Percentiles rank a stretch among this genome's conserved stretches.
These are phyloP conservation scores for Cotesia typhae DNA, from an alignment of 1,140 invertebrate species.

Conservation along the genomic window DNA sequence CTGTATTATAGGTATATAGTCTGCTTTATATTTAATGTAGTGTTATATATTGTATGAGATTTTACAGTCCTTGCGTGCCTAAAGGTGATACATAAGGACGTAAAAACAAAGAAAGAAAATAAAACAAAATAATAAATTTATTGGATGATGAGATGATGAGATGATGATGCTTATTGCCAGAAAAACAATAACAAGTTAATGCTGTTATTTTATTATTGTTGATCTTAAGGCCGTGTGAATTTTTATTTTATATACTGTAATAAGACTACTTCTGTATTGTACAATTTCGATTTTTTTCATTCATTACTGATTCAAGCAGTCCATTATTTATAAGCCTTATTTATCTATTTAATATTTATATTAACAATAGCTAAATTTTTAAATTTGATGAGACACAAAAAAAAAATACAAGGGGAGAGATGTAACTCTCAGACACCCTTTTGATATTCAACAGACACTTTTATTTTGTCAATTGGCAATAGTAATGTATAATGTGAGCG, in stretches of 20 bases:
- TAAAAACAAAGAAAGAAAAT: constrained; percentile 18
- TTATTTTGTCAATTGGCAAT: constrained; percentile 50
- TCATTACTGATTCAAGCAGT: too few species aligned
- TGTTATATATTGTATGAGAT: constrained; percentile 1
- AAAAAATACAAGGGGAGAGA: too few species aligned
- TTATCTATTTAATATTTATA: too few species aligned
- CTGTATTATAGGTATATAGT: background rate
- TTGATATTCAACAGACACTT: constrained; percentile 51
- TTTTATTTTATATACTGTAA: constrained; percentile 44
- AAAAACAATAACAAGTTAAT: constrained; percentile 16
- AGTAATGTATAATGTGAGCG: constrained; percentile 8
- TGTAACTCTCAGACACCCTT: constrained; percentile 19
- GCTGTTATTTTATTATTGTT: constrained; percentile 19
- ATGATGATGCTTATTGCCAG: constrained; percentile 6
- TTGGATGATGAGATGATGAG: constrained; percentile 19
- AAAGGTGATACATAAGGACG: constrained; percentile 21
- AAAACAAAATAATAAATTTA: constrained; percentile 39
- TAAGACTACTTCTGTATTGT: background rate
- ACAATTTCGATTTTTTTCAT: too few species aligned
- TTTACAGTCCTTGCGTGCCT: constrained; percentile 24
- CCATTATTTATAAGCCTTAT: too few species aligned
- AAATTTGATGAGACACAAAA: too few species aligned
- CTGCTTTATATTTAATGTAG: background rate
- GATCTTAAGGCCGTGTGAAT: constrained; percentile 59
- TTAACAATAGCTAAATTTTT: too few species aligned